These are phyloP conservation scores for Macrotrachela quadricornifera DNA, from an alignment of 1,140 invertebrate genomes.

Conservation along the genomic window DNA sequence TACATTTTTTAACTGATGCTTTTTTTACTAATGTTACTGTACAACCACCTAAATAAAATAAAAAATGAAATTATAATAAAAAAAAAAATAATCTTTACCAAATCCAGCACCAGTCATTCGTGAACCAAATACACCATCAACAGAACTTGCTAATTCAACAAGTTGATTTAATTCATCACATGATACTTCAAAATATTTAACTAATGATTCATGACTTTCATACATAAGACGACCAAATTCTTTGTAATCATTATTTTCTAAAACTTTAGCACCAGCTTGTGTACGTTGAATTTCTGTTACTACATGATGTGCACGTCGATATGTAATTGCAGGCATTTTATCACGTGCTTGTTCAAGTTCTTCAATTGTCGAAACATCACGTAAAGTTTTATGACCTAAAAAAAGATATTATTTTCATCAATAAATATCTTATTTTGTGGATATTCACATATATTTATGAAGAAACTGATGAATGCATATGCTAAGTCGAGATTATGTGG, in stretches of 20 bases:
- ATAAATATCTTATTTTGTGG: too few relatives aligned
- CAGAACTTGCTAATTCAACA: slow-evolving; percentile 42
- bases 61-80: too few relatives aligned
- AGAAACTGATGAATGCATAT: too few relatives aligned
- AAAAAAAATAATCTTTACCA: slow-evolving; percentile 18
- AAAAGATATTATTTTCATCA: too few relatives aligned
- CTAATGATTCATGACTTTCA: slow-evolving; percentile 57
- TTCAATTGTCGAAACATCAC: slow-evolving; percentile 9
- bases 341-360: slow-evolving; percentile 19
- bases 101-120: slow-evolving; percentile 83
- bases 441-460: too few relatives aligned
- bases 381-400: slow-evolving; percentile 15
- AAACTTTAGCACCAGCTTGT: slow-evolving; percentile 41
- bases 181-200: slow-evolving; percentile 67
- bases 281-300: slow-evolving; percentile 61
- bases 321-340: slow-evolving; percentile 37
- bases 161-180: slow-evolving; percentile 61
- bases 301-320: slow-evolving; percentile 55
- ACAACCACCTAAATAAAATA: slow-evolving; percentile 41
- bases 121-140: slow-evolving; percentile 57
- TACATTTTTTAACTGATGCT: slow-evolving; percentile 37
- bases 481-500: too few relatives aligned
- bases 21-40: slow-evolving; percentile 50
- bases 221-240: slow-evolving; percentile 59
- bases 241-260: slow-evolving; percentile 45